Conservation (phyloP, 2,888 invertebrate species). For the Metalampra italica region DNA sequence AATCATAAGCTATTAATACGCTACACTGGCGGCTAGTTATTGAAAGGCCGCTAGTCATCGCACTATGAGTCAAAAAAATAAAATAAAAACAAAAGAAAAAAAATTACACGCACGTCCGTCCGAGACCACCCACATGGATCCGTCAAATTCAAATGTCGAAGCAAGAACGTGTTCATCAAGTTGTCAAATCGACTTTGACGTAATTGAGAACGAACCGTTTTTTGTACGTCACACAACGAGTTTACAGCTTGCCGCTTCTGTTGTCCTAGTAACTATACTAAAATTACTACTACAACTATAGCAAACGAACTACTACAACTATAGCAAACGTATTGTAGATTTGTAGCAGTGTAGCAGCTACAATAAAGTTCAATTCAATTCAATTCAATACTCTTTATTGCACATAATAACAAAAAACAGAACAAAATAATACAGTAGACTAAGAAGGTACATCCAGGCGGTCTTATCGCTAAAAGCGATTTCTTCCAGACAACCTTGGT, state of each 20-base stretch:
- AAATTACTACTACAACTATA: neutral
- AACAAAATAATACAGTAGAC: no score
- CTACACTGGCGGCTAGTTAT: constrained; percentile 66
- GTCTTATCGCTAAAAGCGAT: no score
- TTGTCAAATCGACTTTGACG: constrained; percentile 76
- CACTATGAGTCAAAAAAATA: constrained; percentile 50
- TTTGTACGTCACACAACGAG: constrained; percentile 27
- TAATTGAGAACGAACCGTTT: constrained; percentile 66
- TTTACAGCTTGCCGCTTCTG: constrained; percentile 37
- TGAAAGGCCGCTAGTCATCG: constrained; percentile 69
- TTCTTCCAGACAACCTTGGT: no score
- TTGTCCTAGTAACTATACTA: constrained; percentile 20
- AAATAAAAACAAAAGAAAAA: constrained; percentile 37
- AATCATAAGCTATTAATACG: constrained; percentile 57
- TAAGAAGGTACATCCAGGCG: no score
- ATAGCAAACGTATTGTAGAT: no score
- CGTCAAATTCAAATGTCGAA: constrained; percentile 65
- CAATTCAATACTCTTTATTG: no score
- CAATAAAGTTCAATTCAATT: no score
- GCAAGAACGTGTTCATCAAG: constrained; percentile 71
- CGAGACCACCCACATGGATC: constrained; percentile 69
- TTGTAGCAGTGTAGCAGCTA: no score
- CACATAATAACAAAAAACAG: no score
- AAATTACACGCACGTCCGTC: constrained; percentile 35
- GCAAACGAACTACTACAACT: no score